Percentiles rank a stretch among this genome's conserved stretches.
Evolutionary conservation across 2,888 invertebrate species (phyloP).

Genomic region (Embidobia sp.): DNA sequence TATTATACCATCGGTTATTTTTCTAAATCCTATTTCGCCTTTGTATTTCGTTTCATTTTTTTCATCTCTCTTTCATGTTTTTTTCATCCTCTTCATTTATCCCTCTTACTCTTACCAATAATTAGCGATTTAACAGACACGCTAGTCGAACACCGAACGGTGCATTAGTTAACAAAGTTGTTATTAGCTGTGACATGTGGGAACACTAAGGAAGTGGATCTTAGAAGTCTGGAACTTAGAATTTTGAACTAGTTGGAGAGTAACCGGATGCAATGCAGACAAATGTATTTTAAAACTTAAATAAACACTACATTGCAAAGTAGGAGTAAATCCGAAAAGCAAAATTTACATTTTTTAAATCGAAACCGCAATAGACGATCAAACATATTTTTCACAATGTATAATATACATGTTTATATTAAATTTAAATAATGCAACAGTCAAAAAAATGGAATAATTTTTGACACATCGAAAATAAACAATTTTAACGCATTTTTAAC

Average conservation of each 20-base stretch:
- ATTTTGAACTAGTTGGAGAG: conserved; percentile 17
- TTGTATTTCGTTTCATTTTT: conserved; percentile 22
- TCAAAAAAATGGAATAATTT: too few relatives aligned
- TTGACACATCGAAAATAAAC: too few relatives aligned
- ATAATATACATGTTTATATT: too few relatives aligned
- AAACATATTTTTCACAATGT: too few relatives aligned
- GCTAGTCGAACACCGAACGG: conserved; percentile 71
- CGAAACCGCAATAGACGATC: too few relatives aligned
- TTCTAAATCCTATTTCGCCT: conserved; percentile 33
- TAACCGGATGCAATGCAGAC: too few relatives aligned
- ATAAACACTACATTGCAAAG: too few relatives aligned
- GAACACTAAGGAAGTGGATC: conserved; percentile 11
- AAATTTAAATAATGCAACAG: too few relatives aligned
- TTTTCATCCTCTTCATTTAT: conserved; percentile 1
- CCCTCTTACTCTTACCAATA: conserved; percentile 65
- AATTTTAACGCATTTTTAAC: too few relatives aligned
- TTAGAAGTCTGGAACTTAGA: conserved; percentile 18
- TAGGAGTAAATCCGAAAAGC: too few relatives aligned
- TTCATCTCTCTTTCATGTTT: conserved; percentile 32
- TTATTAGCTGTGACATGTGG: conserved; percentile 71
- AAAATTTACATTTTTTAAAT: too few relatives aligned
- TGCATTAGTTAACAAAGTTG: conserved; percentile 75
- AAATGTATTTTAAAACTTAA: too few relatives aligned
- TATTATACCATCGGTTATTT: conserved; percentile 35
- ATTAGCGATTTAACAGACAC: conserved; percentile 79